Base-by-base conservation (phyloP, 2,797 vertebrate species). In the Buceros bicornis region DNA sequence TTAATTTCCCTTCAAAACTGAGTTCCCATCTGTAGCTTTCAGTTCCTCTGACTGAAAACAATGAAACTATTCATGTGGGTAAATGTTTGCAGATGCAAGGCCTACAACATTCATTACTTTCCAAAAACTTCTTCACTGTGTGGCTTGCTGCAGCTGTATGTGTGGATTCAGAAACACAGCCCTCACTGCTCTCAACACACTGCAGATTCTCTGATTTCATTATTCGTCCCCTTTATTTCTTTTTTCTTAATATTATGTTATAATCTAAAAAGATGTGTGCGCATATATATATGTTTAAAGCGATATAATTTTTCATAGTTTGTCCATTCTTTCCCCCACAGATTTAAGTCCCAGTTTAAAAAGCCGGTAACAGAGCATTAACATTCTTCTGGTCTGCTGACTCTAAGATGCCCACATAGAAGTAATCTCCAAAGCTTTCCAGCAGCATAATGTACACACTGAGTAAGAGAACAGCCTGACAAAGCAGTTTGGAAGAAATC, bases 301-400 rank as follows among this genome's bases (percentile, higher is more conserved):
- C 6, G 31, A 29, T 57, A 64, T 2, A 0, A 10, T 53, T 78
- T 89, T 67, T 61, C 8, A 11, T 60, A 8, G 13, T 48, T 71
- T 60, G 29, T 47, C 24, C 10, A 29, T 50, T 82, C 10, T 65
- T 76, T 65, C 35, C 54, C 28, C 18, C 26, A n/a, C 24, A 51
- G 58, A 42, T 50, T 71, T 37, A 64, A 85, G 17, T 37, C 28
- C 13, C 20, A 51, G 20, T 45, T 67, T 81, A 51, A 76, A 13
- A 58, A 91, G 35, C 26, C 70, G 91, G n/a, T 66, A 85, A 72
- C 9, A 91, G 35, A 83, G 40, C 10, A 76, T 79, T 95, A 93
- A 82, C 56, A 90, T 90, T 96, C 80, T 90, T 93, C 62, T 77
- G 31, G 25, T 77, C 66, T 91, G 58, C 43, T 93, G 87, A n/a